phyloP scores from a whole-genome alignment of 2,113 vertebrate genomes.

The Semnornis frantzii region DNA sequence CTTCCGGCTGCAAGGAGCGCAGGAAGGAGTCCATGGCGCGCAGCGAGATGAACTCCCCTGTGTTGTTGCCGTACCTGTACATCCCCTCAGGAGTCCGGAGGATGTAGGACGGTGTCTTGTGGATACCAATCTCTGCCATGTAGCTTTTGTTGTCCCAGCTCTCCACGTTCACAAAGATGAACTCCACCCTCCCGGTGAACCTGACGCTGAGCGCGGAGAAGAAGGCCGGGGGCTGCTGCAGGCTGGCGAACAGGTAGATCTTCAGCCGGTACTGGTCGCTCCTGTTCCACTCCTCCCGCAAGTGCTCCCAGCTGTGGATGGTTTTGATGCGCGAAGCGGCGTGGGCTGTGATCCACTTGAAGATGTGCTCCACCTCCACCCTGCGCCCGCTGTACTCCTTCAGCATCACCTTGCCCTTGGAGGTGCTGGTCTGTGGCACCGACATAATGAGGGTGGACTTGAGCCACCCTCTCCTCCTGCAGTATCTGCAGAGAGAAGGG shows the following conservation, averaged over 20 bases:
- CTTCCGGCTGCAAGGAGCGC: conserved; percentile 94
- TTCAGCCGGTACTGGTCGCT: conserved; percentile 87
- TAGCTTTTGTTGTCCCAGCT: conserved; percentile 89
- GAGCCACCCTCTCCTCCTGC: conserved; percentile 91
- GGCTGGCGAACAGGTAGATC: conserved; percentile 92
- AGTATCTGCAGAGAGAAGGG: conserved; percentile 80
- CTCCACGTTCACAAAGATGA: conserved; percentile 94
- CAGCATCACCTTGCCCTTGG: conserved; percentile 96
- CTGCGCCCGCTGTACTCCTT: conserved; percentile 89
- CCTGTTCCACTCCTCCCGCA: conserved; percentile 90
- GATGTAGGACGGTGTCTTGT: conserved; percentile 89
- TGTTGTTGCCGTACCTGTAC: conserved; percentile 93
- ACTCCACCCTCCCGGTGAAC: conserved; percentile 96
- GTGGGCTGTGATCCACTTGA: conserved; percentile 96
- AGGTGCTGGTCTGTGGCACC: conserved; percentile 94
- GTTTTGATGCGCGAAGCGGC: conserved; percentile 94
- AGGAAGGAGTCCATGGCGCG: conserved; percentile 95
- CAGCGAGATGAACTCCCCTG: conserved; percentile 92
- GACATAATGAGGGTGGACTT: conserved; percentile 97
- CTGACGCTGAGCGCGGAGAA: conserved; percentile 97
- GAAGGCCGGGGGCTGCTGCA: conserved; percentile 92
- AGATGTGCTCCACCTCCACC: conserved; percentile 91
- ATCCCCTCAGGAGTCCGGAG: conserved; percentile 96
- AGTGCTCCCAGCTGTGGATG: conserved; percentile 80
- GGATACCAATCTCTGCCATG: conserved; percentile 87